Conservation (phyloP, 2,113 vertebrate genomes). For the Redunca redunca region DNA sequence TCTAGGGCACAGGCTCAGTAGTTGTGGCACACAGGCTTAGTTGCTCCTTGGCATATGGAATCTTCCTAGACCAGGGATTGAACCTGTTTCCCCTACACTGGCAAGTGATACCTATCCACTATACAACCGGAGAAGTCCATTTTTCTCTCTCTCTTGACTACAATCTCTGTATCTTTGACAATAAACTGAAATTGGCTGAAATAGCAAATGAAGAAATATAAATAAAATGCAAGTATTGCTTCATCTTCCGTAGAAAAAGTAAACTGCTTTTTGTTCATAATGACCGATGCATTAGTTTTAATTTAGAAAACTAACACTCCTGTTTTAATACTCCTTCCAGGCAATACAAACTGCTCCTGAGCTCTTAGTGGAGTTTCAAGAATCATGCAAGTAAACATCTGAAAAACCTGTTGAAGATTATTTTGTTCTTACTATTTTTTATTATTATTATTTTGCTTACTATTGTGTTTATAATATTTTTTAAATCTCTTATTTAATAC, state of each 20-base stretch:
- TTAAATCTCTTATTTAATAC: slow-evolving; percentile 28
- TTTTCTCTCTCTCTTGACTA: neutral
- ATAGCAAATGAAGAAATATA: neutral
- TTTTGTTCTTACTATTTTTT: neutral
- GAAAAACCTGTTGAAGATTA: slow-evolving; percentile 15
- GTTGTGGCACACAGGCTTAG: neutral
- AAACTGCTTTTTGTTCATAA: neutral
- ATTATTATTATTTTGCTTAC: neutral
- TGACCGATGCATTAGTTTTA: neutral
- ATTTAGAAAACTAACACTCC: neutral
- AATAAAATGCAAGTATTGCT: neutral
- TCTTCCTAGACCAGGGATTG: neutral
- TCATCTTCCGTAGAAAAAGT: neutral
- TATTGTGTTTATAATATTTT: slow-evolving; percentile 13
- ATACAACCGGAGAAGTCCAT: neutral
- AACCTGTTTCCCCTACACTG: neutral
- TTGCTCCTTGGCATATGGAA: neutral
- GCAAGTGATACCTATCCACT: neutral
- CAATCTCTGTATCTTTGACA: neutral
- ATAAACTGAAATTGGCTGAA: neutral
- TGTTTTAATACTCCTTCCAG: slow-evolving; percentile 43
- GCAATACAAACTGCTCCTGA: slow-evolving; percentile 67
- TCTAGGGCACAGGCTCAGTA: neutral
- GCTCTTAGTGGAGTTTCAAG: neutral
- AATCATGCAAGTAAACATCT: slow-evolving; percentile 17